Evolutionary conservation across 2,113 vertebrate species (phyloP), one percentile per base, ranked within the genome.

Genomic region (Colius striatus): DNA sequence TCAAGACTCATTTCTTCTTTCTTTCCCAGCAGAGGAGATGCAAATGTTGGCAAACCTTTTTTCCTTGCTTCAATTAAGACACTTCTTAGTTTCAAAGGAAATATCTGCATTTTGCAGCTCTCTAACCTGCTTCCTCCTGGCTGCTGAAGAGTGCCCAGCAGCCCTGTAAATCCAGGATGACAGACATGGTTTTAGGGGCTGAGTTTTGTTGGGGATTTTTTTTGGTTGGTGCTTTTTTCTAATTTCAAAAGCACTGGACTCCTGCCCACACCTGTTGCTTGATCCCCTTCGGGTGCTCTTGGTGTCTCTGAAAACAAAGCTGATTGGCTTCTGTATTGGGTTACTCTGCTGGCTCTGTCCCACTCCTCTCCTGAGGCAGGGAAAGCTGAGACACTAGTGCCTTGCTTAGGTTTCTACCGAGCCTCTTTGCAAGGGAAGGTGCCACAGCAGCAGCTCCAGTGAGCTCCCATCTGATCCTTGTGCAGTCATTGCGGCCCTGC

Each of bases 251-350:
- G 76, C 8, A 2, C 84, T 97, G 94, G 91, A 85, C 93, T 91
- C 70, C 84, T 58, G 89, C 95, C 95, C 88, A 65, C 92, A 95
- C 92, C 94, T 96, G 94, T 92, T 93, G 84, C 85, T 12, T 75
- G 76, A 84, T 85, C 54, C 88, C 61, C 65, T 89, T 90, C 0
- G 85, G 90, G 70, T 75, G 65, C 65, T 86, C 90, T 77, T 12
- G 0, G 61, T 90, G 79, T 88, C 92, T 91, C 82, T 87, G 93
- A 90, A 95, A 96, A 94, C 93, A 95, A 97, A 94, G 90, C 83
- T 90, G 61, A 84, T 95, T 93, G 83, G 72, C 83, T 95, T 79
- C 93, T 75, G 83, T 94, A 96, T 96, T 93, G 57, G 47, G 76
- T 96, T 97, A 90, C 94, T 57, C 57, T 16, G 34, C 87, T 93